phyloP scores from a whole-genome alignment of 1,140 invertebrate genomes.

The Ephestia elutella region DNA sequence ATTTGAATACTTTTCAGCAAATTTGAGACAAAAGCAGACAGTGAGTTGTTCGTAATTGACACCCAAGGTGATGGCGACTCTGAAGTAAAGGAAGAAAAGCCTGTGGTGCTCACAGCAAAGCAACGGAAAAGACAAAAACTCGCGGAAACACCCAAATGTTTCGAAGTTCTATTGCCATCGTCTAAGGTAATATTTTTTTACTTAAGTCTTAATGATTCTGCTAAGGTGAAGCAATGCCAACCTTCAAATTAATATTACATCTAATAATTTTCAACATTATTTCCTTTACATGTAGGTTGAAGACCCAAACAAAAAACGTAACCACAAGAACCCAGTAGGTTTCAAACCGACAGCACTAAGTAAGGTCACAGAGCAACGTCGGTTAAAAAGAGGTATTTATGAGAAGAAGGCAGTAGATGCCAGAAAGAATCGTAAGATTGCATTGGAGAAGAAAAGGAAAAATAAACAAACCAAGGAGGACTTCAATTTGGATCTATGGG shows the following conservation, averaged over 20 bases:
- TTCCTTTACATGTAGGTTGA: constrained; percentile 58
- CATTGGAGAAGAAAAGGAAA: constrained; percentile 50
- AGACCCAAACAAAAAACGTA: constrained; percentile 75
- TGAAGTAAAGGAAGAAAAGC: constrained; percentile 20
- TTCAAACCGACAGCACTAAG: constrained; percentile 55
- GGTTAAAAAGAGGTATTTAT: constrained; percentile 46
- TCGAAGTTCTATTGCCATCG: constrained; percentile 66
- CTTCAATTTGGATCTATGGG: constrained; percentile 65
- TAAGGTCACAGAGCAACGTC: constrained; percentile 48
- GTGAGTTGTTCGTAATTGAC: constrained; percentile 75
- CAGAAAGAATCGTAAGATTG: constrained; percentile 55
- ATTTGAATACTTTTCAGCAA: constrained; percentile 38
- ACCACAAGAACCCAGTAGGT: constrained; percentile 67
- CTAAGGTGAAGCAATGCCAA: no score
- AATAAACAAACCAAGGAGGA: constrained; percentile 43
- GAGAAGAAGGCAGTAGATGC: constrained; percentile 52
- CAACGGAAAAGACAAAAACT: constrained; percentile 63
- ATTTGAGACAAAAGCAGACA: constrained; percentile 72
- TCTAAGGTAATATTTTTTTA: constrained; percentile 60
- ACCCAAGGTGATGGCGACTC: constrained; percentile 45
- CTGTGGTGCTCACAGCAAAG: constrained; percentile 39
- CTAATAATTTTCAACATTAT: background rate
- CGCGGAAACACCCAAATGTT: constrained; percentile 65
- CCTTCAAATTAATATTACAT: no score
- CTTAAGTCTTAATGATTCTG: background rate